Evolutionary conservation across 2,113 vertebrate genomes (phyloP).

Genomic region (Nesogale talazaci): DNA sequence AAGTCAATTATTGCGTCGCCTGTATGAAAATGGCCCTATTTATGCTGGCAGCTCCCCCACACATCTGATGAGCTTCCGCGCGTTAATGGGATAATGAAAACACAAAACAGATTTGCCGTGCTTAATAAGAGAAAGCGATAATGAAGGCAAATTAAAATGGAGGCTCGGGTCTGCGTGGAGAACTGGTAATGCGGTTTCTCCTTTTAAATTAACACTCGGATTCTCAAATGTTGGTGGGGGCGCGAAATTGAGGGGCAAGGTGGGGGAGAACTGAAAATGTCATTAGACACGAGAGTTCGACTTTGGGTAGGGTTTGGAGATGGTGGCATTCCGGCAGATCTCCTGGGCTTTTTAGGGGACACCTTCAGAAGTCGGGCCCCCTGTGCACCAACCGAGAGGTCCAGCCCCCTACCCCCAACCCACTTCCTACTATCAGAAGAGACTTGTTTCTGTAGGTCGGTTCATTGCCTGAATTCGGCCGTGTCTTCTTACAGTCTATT

Average conservation of each 20-base stretch:
- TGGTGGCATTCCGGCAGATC: fast-evolving
- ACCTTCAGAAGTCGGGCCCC: background rate
- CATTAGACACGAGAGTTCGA: background rate
- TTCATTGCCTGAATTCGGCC: fast-evolving
- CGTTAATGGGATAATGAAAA: slow-evolving; percentile 92
- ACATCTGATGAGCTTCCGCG: slow-evolving; percentile 89
- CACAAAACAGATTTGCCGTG: slow-evolving; percentile 90
- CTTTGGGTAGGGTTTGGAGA: background rate
- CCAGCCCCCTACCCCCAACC: fast-evolving
- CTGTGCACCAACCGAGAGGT: fast-evolving
- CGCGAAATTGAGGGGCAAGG: no score
- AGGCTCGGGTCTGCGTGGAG: slow-evolving; percentile 81
- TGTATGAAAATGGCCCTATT: slow-evolving; percentile 90
- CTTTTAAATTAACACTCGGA: slow-evolving; percentile 82
- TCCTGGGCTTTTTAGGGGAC: background rate
- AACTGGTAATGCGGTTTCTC: slow-evolving; percentile 82
- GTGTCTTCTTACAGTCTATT: background rate
- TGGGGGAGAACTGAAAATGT: background rate
- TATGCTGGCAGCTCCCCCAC: slow-evolving; percentile 85
- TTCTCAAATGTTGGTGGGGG: slow-evolving; percentile 43
- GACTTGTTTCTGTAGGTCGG: background rate
- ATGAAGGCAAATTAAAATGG: slow-evolving; percentile 91
- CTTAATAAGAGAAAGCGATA: slow-evolving; percentile 90
- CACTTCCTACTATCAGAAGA: background rate
- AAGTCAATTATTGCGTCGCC: slow-evolving; percentile 88